Base-by-base conservation (phyloP, 2,888 invertebrate species). In the Leptothorax acervorum region DNA sequence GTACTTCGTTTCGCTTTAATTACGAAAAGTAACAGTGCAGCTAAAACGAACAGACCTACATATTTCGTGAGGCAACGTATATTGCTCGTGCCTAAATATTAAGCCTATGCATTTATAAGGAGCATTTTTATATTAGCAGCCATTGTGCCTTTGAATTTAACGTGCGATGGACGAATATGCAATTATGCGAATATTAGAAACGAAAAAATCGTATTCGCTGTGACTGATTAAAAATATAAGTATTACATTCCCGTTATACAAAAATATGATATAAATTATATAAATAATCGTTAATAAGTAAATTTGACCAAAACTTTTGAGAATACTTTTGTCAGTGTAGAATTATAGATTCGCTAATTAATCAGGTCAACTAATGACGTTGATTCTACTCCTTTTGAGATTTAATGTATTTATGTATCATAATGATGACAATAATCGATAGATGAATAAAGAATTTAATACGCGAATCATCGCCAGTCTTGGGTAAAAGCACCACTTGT, bases 101-200 rank as follows among this genome's bases (percentile, higher is more conserved):
- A 35, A 71, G 66, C 45, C 18, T 45, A 81, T n/a, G 70, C 85
- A 86, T 90, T 84, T 88, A 68, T 82, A 89, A 83, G 48, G 55
- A 86, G 70, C 71, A 78, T 71, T 86, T 90, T 84, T 76, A 35
- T 70, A 68, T 45, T 85, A 86, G 83, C 87, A 85, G 85, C 83
- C 86, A 88, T 82, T 86, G 90, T 90, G 90, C 90, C 90, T 90
- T 90, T 60, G 23, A 84, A 83, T 68, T 55, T 78, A 83, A 83
- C 35, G 60, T 51, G 57, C 65, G 83, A 85, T 63, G 55, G 42
- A 78, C 78, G 45, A 74, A 70, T 48, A 62, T 45, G 60, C 48
- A n/a, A 65, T 76, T 76, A 68, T 57, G 45, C 70, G 45, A 79
- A 70, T 79, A 79, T 71, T 60, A 71, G 6, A 35, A 71, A 71